Conservation (phyloP, 2,113 vertebrate genomes). For the Candoia aspera region DNA sequence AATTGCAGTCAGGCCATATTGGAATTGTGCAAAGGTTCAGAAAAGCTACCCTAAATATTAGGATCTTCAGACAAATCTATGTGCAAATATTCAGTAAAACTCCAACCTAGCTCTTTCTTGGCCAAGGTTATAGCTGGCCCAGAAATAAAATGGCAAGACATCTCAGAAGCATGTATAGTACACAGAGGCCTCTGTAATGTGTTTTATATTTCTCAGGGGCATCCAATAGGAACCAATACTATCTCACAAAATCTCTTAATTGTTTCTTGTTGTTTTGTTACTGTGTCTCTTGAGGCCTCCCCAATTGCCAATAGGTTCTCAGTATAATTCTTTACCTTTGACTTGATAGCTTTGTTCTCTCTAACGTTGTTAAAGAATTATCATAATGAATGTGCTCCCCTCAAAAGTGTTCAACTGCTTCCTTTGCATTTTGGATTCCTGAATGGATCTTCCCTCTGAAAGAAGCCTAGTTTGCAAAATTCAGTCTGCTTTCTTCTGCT, state of each 20-base stretch:
- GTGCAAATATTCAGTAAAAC: constrained; percentile 1
- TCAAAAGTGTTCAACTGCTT: background rate
- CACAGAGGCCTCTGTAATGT: background rate
- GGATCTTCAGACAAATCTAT: background rate
- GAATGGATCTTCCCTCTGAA: background rate
- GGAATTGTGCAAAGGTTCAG: background rate
- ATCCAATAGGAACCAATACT: background rate
- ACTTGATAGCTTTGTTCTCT: background rate
- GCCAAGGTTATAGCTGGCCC: background rate
- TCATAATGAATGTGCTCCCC: background rate
- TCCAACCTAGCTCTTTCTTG: background rate
- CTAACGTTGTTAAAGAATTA: background rate
- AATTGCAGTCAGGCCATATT: background rate
- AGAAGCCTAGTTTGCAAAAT: background rate
- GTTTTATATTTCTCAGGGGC: background rate
- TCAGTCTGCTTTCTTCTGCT: background rate
- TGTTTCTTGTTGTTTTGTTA: background rate
- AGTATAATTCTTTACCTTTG: background rate
- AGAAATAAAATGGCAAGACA: background rate
- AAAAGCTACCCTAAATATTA: background rate
- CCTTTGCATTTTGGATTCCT: background rate
- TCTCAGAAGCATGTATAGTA: background rate
- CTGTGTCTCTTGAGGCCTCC: background rate
- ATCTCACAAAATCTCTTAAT: background rate
- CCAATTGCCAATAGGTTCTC: background rate